Base-by-base conservation (phyloP, 2,888 invertebrate species). In the Aspidiotus destructor region DNA sequence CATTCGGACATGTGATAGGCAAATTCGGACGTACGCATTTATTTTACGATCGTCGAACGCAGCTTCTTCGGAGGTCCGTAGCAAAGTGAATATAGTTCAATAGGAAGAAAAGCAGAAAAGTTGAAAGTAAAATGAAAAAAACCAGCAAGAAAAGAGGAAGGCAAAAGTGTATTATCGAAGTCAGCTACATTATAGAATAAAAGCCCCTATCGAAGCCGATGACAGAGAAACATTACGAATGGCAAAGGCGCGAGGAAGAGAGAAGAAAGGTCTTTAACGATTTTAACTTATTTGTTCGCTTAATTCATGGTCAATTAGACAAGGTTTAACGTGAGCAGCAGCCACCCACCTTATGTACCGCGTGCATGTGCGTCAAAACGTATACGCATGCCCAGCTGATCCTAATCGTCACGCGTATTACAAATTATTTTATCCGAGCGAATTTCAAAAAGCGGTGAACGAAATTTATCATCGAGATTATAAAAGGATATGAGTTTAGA, bases 361-460 rank as follows among this genome's bases (percentile, higher is more conserved):
- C 28, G 28, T 28, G 5, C 65, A 65, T 65, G 65, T 57, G 40
- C 40, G 44, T 40, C 13, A 28, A 28, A 28, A 40, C 6, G 57
- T 57, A 17, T 41, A 64, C 61, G 65, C 65, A 65, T 65, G 65
- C 65, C 41, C 65, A 65, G 65, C 65, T 65, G 65, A 65, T 65
- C 17, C 58, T 15, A 65, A 65, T 65, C 65, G 65, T 65, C 60
- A 58, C 58, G 65, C 65, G 57, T 57, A 44, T 65, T 65, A 65
- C 40, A 48, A 58, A 57, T 65, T 58, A 65, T 58, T 57, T 58
- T 65, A 65, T 65, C 28, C 65, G 58, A 57, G 15, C 65, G 65
- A 58, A 58, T 58, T 58, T 58, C 58, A 58, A 17, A 55, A 58
- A 58, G 17, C 58, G 58, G 28, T 40, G 44, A 58, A 57, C 65